A percentile compares a stretch with the other conserved stretches of the same genome.
These are phyloP conservation scores for Carcina quercana DNA, from an alignment of 2,888 invertebrate species.

Conservation along the genomic window DNA sequence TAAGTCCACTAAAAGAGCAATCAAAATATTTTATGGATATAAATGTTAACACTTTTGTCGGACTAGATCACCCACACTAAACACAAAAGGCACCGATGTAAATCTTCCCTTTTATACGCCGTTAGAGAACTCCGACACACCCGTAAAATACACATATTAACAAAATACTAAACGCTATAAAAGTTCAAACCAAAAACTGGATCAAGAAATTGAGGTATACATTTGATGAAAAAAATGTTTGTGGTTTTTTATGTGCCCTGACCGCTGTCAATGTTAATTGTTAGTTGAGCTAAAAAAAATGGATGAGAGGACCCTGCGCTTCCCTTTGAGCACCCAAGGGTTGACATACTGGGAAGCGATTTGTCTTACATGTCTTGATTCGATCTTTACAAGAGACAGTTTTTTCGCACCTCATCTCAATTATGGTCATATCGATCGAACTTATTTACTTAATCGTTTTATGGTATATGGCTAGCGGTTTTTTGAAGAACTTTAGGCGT, in stretches of 20 bases:
- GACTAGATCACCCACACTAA: slow-evolving; percentile 55
- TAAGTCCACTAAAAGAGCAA: slow-evolving; percentile 54
- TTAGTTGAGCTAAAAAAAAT: slow-evolving; percentile 54
- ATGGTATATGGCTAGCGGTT: too few species aligned
- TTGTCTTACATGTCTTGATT: slow-evolving; percentile 64
- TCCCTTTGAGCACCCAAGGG: slow-evolving; percentile 50
- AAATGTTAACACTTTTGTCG: slow-evolving; percentile 70
- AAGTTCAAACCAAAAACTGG: slow-evolving; percentile 34
- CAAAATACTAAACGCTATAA: slow-evolving; percentile 59
- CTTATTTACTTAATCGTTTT: slow-evolving; percentile 19
- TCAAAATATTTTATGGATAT: slow-evolving; percentile 70
- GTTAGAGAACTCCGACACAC: slow-evolving; percentile 39
- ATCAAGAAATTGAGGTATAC: slow-evolving; percentile 34
- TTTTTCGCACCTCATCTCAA: slow-evolving; percentile 58
- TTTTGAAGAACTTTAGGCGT: too few species aligned
- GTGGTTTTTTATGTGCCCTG: slow-evolving; percentile 53
- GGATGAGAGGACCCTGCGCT: slow-evolving; percentile 50
- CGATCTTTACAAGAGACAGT: slow-evolving; percentile 48
- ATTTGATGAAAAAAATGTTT: slow-evolving; percentile 44
- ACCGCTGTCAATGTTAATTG: slow-evolving; percentile 68
- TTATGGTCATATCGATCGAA: slow-evolving; percentile 26
- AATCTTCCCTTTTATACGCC: slow-evolving; percentile 53
- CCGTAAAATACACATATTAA: slow-evolving; percentile 66
- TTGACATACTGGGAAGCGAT: slow-evolving; percentile 62
- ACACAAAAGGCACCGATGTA: slow-evolving; percentile 59